phyloP scores from a whole-genome alignment of 2,113 vertebrate species.

The Pseudorasbora parva region DNA sequence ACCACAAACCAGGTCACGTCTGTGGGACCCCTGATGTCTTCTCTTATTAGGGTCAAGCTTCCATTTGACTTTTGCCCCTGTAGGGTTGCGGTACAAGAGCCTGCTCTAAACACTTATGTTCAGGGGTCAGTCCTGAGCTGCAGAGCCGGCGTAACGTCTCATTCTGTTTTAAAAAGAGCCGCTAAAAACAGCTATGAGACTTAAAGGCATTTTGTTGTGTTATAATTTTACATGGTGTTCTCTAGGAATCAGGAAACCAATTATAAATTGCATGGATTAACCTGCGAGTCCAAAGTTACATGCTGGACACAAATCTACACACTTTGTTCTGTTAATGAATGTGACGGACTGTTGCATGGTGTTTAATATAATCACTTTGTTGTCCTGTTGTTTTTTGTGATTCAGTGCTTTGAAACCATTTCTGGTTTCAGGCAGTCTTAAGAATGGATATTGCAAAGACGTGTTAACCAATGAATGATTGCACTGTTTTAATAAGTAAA shows the following conservation, averaged over 20 bases:
- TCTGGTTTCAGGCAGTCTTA: background rate
- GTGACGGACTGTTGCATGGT: background rate
- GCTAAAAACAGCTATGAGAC: conserved; percentile 10
- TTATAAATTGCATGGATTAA: conserved; percentile 1
- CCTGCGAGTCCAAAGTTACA: background rate
- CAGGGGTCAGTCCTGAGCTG: background rate
- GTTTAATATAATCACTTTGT: conserved; percentile 2
- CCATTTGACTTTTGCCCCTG: conserved; percentile 24
- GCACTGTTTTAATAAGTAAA: background rate
- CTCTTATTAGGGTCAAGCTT: background rate
- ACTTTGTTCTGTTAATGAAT: background rate
- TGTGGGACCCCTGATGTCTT: background rate
- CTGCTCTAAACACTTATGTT: conserved; percentile 4
- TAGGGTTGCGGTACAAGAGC: background rate
- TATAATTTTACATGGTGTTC: background rate
- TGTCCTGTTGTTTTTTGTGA: background rate
- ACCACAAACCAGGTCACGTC: background rate
- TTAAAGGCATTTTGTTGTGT: background rate
- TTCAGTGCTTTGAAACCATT: background rate
- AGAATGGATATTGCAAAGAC: background rate
- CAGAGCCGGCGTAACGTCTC: background rate
- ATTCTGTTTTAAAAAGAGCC: background rate
- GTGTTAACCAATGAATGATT: background rate
- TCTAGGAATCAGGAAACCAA: background rate
- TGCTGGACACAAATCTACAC: background rate